A percentile compares a stretch with the other conserved stretches of the same genome.
phyloP scores from a whole-genome alignment of 2,113 vertebrate genomes.

The Rhegmatorhina hoffmannsi region DNA sequence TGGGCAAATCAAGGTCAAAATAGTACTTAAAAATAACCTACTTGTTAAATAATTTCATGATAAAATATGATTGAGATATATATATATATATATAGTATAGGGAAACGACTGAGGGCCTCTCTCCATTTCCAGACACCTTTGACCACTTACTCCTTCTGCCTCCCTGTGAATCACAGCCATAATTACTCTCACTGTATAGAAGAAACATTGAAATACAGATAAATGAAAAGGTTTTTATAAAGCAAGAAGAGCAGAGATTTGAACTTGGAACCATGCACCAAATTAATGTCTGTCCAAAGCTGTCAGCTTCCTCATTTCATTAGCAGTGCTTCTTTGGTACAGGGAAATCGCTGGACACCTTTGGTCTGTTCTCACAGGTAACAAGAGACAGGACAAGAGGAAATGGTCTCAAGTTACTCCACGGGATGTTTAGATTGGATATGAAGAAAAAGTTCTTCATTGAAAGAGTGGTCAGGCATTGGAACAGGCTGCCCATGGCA shows the following conservation, averaged over 20 bases:
- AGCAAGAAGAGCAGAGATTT: not conserved
- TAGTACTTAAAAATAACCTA: not conserved
- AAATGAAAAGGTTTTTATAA: not conserved
- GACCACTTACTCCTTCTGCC: not conserved
- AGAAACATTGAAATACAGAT: not conserved
- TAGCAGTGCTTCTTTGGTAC: not conserved
- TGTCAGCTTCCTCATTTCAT: not conserved
- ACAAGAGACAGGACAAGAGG: not conserved
- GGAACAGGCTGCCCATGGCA: not conserved
- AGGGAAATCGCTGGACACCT: not conserved
- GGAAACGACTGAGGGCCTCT: not conserved
- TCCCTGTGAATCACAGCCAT: not conserved
- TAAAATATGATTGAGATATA: not conserved
- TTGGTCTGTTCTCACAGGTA: too few relatives aligned
- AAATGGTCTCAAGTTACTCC: not conserved
- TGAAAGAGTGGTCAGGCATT: not conserved
- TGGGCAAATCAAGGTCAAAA: not conserved
- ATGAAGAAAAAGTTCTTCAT: not conserved
- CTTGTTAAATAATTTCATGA: not conserved
- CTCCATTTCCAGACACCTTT: not conserved
- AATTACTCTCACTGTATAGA: not conserved
- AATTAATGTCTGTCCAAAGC: not conserved
- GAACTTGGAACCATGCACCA: not conserved
- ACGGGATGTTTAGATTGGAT: not conserved
- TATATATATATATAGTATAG: not conserved